phyloP scores from a whole-genome alignment of 1,140 invertebrate genomes.

The Oryctes rhinoceros region DNA sequence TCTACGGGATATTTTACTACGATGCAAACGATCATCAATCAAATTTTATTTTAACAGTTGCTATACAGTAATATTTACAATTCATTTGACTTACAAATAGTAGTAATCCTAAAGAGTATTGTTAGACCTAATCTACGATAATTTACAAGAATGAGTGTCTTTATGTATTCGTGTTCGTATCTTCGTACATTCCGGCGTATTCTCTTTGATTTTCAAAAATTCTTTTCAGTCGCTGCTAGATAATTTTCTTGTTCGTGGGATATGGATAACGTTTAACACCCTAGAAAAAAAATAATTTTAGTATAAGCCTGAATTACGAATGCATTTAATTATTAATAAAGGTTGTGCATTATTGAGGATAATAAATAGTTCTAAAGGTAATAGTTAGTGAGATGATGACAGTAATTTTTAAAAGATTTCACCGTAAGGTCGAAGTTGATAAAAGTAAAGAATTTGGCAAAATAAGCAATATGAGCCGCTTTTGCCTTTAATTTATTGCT shows the following conservation, averaged over 20 bases:
- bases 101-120: slow-evolving; percentile 6
- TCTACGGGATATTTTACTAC: not conserved
- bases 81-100: not conserved
- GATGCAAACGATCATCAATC: not conserved
- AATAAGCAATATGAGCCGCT: too few species aligned
- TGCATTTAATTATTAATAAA: too few species aligned
- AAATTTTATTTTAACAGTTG: slow-evolving; percentile 5
- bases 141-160: not conserved
- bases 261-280: not conserved
- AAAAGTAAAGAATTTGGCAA: too few species aligned
- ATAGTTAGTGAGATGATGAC: too few species aligned
- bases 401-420: too few species aligned
- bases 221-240: not conserved
- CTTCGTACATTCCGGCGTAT: not conserved
- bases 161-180: not conserved
- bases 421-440: too few species aligned
- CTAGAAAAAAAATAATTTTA: slow-evolving; percentile 18
- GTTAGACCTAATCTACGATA: not conserved
- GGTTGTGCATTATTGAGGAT: too few species aligned
- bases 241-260: not conserved
- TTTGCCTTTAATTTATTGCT: too few species aligned
- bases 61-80: slow-evolving; percentile 2
- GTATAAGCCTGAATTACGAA: not conserved
- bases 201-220: not conserved
- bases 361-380: too few species aligned